Conservation (phyloP, 2,113 vertebrate species). For the Lamprologus lemairii region DNA sequence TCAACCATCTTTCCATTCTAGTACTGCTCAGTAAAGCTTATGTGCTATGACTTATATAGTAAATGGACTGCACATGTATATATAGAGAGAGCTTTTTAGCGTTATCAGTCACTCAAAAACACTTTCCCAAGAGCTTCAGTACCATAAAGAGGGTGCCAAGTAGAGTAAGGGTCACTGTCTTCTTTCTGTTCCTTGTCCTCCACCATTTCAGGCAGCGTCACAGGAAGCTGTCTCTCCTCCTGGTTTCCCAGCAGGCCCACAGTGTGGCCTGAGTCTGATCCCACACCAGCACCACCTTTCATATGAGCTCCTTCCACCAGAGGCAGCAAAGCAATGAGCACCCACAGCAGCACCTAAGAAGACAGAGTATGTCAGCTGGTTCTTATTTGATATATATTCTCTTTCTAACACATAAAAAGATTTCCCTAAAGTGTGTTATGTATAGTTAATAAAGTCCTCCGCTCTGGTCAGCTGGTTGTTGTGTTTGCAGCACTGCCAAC, state of each 20-base stretch:
- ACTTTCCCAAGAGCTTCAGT: background rate
- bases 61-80: background rate
- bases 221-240: slow-evolving; percentile 53
- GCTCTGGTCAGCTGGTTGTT: background rate
- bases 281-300: slow-evolving; percentile 19
- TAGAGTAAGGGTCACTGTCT: slow-evolving; percentile 45
- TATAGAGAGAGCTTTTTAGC: background rate
- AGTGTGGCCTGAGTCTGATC: slow-evolving; percentile 30
- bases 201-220: slow-evolving; percentile 52
- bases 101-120: background rate
- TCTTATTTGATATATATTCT: background rate
- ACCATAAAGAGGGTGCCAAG: slow-evolving; percentile 69
- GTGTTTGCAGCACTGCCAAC: background rate
- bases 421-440: background rate
- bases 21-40: background rate
- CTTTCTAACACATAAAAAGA: background rate
- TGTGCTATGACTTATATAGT: background rate
- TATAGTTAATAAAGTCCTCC: background rate
- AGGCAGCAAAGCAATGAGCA: slow-evolving; percentile 68
- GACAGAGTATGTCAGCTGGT: background rate
- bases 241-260: slow-evolving; percentile 37
- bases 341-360: slow-evolving; percentile 66
- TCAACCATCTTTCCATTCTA: background rate
- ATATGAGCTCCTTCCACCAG: slow-evolving; percentile 62
- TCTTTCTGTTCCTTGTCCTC: slow-evolving; percentile 61